phyloP scores from a whole-genome alignment of 2,797 vertebrate species.

The Onychomys leucogaster region DNA sequence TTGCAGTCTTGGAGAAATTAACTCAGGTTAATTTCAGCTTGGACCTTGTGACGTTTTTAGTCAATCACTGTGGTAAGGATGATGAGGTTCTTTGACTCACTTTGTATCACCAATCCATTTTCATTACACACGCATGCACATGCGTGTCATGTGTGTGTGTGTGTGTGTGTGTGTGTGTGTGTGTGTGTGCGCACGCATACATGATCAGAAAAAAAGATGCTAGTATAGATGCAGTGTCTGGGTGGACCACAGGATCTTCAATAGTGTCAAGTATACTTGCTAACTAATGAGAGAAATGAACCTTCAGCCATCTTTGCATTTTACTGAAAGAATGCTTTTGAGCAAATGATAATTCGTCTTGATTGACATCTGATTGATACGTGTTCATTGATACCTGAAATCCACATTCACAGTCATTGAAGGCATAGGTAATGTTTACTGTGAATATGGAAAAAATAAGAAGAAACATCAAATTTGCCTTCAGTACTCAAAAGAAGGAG shows the following conservation, averaged over 20 bases:
- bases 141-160: background rate
- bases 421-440: conserved; percentile 31
- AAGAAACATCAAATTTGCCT: background rate
- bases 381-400: background rate
- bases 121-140: too few relatives aligned
- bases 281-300: conserved; percentile 23
- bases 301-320: background rate
- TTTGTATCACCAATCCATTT: background rate
- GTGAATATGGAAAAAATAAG: background rate
- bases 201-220: background rate
- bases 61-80: background rate
- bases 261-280: background rate
- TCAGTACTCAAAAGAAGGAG: background rate
- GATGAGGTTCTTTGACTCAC: background rate
- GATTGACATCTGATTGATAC: background rate
- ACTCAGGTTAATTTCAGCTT: background rate
- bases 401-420: background rate
- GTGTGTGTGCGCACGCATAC: background rate
- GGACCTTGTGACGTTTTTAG: background rate
- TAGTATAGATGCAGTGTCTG: background rate
- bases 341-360: background rate
- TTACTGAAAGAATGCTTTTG: background rate
- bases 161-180: too few relatives aligned
- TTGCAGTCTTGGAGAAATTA: background rate
- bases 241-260: background rate